A percentile compares a stretch with the other conserved stretches of the same genome.
Conservation (phyloP, 2,888 invertebrate genomes). For the Belgica antarctica region DNA sequence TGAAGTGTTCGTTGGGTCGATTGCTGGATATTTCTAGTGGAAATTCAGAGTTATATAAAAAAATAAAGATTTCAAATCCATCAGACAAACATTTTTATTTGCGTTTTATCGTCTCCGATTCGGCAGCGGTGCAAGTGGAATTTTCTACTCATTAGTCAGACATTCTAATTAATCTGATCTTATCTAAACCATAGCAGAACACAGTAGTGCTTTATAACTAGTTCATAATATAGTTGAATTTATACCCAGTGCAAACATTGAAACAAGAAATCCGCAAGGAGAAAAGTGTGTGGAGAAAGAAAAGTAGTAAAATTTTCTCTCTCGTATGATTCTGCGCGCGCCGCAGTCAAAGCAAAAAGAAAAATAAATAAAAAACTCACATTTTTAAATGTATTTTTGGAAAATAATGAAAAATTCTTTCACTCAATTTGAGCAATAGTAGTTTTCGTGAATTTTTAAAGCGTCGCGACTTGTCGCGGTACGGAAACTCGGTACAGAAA, state of each 20-base stretch:
- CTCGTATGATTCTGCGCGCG: conserved; percentile 13
- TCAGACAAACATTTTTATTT: background rate
- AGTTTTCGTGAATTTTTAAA: background rate
- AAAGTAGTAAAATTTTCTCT: conserved; percentile 3
- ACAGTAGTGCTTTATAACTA: conserved; percentile 24
- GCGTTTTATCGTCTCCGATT: background rate
- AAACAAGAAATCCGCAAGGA: conserved; percentile 4
- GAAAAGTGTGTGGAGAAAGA: conserved; percentile 8
- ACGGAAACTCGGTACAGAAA: background rate
- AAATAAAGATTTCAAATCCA: background rate
- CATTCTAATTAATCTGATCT: conserved; percentile 3
- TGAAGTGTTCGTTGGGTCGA: background rate
- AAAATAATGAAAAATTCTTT: conserved; percentile 5
- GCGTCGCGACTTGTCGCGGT: background rate
- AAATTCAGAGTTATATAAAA: conserved; percentile 10
- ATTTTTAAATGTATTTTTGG: conserved; percentile 34
- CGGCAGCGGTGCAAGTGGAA: background rate
- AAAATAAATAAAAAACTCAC: background rate
- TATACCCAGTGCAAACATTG: background rate
- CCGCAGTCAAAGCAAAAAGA: background rate
- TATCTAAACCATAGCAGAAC: background rate
- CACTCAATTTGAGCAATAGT: background rate
- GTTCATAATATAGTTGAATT: conserved; percentile 3
- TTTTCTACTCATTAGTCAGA: background rate
- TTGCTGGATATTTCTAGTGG: background rate